Evolutionary conservation across 1,140 invertebrate genomes (phyloP), one percentile per base, ranked within the genome.

Genomic region (Muscidifurax raptorellus): DNA sequence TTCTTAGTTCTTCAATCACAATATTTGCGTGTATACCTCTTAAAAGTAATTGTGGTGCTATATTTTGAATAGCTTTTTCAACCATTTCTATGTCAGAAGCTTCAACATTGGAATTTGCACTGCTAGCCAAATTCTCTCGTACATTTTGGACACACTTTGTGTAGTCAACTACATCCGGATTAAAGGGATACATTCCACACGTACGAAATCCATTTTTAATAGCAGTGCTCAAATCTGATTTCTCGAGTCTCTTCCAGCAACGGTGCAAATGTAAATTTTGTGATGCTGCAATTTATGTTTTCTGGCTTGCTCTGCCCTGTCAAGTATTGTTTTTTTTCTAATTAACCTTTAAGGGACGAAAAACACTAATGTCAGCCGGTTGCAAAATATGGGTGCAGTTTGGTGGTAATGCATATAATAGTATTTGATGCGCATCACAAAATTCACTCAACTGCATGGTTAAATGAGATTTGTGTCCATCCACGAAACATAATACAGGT

Each of bases 401-500:
- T 15, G 90, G 89, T 67, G 90, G 89, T 9, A 92, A 81, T 1
- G 88, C 86, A 76, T 90, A 85, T 2, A 92, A 84, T 47, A 88
- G 76, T 30, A 92, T 91, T 1, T 82, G 15, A 64, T 90, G 82
- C 32, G 87, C 80, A 25, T 30, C 28, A 40, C 92, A 93, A 79
- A 90, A 91, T 78, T 89, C 27, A 78, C 74, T 86, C 25, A 90
- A 40, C 71, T 90, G 81, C 10, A 90, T 69, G 1, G 88, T 88
- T 15, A 91, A 67, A 78, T 92, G 90, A 25, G 89, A 90, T 47
- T 67, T 82, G 89, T 91, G 91, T 10, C 90, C 91, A 90, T 92
- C 91, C 32, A 92, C 69, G 88, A 91, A 93, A 1, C 92, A 85
- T 5, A 92, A 76, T 40, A 91, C 84, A 47, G 90, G 89, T 79